These are phyloP conservation scores for Amphipyra tragopoginis DNA, from an alignment of 2,888 invertebrate species.

Conservation along the genomic window DNA sequence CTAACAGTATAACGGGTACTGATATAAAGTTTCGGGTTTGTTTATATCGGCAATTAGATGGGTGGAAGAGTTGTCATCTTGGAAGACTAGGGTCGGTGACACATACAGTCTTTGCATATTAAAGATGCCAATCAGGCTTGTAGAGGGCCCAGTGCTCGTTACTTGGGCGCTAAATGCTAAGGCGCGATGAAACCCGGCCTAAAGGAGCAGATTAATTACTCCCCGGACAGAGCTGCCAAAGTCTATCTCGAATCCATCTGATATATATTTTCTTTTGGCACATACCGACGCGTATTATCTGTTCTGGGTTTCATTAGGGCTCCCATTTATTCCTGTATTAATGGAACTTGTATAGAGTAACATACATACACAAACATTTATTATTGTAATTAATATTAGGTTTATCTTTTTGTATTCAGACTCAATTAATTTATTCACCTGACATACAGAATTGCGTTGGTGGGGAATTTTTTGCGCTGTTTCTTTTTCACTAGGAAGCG, in stretches of 20 bases:
- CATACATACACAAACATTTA: no score
- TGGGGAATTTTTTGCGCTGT: no score
- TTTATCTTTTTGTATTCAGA: no score
- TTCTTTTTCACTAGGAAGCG: no score
- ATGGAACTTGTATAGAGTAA: conserved; percentile 27
- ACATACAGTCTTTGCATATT: conserved; percentile 73
- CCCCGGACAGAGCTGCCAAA: conserved; percentile 59
- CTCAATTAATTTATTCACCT: no score
- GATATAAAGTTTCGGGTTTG: conserved; percentile 48
- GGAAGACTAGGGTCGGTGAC: conserved; percentile 1
- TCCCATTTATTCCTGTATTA: conserved; percentile 30
- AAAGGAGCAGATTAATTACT: conserved; percentile 77
- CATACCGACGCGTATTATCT: conserved; percentile 39
- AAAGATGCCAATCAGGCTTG: conserved; percentile 76
- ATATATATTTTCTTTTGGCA: conserved; percentile 52
- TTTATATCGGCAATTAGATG: conserved; percentile 52
- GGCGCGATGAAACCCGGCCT: conserved; percentile 40
- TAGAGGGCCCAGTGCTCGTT: conserved; percentile 69
- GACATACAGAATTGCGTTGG: no score
- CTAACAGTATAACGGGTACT: conserved; percentile 36
- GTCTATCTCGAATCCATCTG: conserved; percentile 46
- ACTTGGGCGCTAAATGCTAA: conserved; percentile 69
- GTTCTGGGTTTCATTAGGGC: conserved; percentile 38
- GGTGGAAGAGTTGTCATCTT: conserved; percentile 43
- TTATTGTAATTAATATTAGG: no score